A percentile compares a stretch with the other conserved stretches of the same genome.
These are phyloP conservation scores for Drosophila macrospina DNA, from an alignment of 2,888 invertebrate species.

Conservation along the genomic window DNA sequence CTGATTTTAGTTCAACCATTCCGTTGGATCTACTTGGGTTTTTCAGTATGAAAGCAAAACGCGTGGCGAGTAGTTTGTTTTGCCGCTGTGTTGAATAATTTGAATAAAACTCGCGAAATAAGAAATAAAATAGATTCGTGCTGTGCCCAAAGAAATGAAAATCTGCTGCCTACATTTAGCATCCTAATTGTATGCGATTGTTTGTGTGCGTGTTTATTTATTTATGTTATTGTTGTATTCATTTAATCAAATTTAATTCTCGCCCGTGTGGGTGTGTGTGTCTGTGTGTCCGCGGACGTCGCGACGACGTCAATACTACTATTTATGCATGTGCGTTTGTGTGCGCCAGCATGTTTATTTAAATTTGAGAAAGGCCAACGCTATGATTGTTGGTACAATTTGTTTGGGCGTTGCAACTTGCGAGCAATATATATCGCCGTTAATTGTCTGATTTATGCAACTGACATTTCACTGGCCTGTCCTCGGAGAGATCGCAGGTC, in stretches of 20 bases:
- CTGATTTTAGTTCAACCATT: slow-evolving; percentile 20
- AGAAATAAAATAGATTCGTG: slow-evolving; percentile 37
- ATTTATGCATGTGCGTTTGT: slow-evolving; percentile 3
- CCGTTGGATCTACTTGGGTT: slow-evolving; percentile 44
- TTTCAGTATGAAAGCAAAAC: slow-evolving; percentile 48
- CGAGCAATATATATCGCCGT: slow-evolving; percentile 10
- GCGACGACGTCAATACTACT: background rate
- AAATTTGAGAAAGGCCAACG: slow-evolving; percentile 25
- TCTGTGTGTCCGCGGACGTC: background rate
- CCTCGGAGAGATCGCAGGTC: slow-evolving; percentile 2
- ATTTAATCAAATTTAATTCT: slow-evolving; percentile 37
- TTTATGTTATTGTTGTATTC: slow-evolving; percentile 18
- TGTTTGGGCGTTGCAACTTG: slow-evolving; percentile 10
- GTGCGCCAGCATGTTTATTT: slow-evolving; percentile 24
- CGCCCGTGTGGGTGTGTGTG: slow-evolving; percentile 14
- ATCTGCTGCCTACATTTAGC: slow-evolving; percentile 35
- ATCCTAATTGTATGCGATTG: slow-evolving; percentile 20
- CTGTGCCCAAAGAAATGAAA: slow-evolving; percentile 32
- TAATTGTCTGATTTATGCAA: slow-evolving; percentile 21
- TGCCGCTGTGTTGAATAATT: slow-evolving; percentile 2
- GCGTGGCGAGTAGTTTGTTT: slow-evolving; percentile 48
- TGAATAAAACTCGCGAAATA: slow-evolving; percentile 10
- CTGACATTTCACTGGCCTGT: background rate
- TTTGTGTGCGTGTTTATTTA: slow-evolving; percentile 29
- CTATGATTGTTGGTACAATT: slow-evolving; percentile 15